Conservation (phyloP, 2,797 vertebrate genomes). For the Lepilemur ruficaudatus region DNA sequence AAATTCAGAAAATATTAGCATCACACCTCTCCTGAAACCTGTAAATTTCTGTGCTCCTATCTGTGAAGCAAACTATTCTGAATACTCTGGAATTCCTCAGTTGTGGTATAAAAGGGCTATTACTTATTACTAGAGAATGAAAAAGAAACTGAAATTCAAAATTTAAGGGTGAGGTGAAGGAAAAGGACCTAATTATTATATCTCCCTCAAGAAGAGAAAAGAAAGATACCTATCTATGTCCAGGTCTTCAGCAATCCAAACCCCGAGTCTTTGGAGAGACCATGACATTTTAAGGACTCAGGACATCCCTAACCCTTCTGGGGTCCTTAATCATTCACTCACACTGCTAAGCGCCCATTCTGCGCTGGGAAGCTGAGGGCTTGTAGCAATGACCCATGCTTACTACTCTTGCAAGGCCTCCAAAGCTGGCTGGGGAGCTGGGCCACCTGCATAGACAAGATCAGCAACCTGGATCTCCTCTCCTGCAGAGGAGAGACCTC, state of each 20-base stretch:
- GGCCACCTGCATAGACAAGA: not conserved
- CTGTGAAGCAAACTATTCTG: not conserved
- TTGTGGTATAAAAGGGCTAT: not conserved
- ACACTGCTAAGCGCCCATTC: not conserved
- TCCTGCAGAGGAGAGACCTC: not conserved
- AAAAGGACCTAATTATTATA: not conserved
- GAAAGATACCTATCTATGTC: not conserved
- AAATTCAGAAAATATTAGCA: not conserved
- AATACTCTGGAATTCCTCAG: not conserved
- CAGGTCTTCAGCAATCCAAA: not conserved
- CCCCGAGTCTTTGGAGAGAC: not conserved
- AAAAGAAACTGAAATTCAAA: conserved; percentile 24
- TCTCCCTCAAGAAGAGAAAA: not conserved
- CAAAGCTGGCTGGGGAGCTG: not conserved
- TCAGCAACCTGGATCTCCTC: not conserved
- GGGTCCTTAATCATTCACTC: not conserved
- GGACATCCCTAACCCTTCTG: not conserved
- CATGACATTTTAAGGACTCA: not conserved
- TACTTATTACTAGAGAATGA: conserved; percentile 25
- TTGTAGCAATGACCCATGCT: conserved; percentile 14
- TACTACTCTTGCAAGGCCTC: not conserved
- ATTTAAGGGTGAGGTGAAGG: not conserved
- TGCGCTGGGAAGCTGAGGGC: not conserved
- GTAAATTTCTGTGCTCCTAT: not conserved
- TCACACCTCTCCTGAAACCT: not conserved